A percentile compares a stretch with the other conserved stretches of the same genome.
Evolutionary conservation across 2,888 invertebrate genomes (phyloP).

Genomic region (Cerastoderma edule): DNA sequence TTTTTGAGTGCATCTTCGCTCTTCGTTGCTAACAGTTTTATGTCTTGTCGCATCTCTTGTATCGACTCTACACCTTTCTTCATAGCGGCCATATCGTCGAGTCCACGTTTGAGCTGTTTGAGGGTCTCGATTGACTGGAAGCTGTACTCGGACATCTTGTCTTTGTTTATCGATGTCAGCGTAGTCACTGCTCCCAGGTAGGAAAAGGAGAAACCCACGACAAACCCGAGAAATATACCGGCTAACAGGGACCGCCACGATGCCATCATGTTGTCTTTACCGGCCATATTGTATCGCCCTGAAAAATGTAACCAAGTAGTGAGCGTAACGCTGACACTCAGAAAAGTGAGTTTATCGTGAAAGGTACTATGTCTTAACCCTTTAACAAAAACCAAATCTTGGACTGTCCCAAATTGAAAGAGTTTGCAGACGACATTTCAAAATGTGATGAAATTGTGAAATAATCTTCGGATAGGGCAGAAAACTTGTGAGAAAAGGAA

Average conservation of each 20-base stretch:
- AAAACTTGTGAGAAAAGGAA: too few species aligned
- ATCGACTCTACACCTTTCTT: neutral
- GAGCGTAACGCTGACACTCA: too few species aligned
- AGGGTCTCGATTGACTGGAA: neutral
- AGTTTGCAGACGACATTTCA: too few species aligned
- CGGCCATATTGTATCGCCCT: neutral
- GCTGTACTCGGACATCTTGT: neutral
- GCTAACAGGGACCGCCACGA: constrained; percentile 11
- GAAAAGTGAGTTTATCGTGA: too few species aligned
- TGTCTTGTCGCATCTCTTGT: neutral
- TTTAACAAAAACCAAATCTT: too few species aligned
- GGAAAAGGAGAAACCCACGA: constrained; percentile 17
- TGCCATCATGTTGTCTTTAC: neutral
- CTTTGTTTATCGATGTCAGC: neutral
- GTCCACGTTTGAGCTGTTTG: neutral
- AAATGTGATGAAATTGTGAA: too few species aligned
- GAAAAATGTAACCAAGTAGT: too few species aligned
- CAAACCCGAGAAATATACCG: constrained; percentile 11
- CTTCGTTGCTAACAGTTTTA: neutral
- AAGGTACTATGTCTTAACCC: too few species aligned
- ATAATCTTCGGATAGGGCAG: too few species aligned
- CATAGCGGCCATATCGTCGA: neutral
- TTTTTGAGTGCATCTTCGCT: too few species aligned
- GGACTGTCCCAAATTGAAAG: too few species aligned
- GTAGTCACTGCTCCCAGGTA: constrained; percentile 14